Evolutionary conservation across 92 coral and sea anemone genomes (phyloP).

Genomic region (Isaurus tuberculatus): DNA sequence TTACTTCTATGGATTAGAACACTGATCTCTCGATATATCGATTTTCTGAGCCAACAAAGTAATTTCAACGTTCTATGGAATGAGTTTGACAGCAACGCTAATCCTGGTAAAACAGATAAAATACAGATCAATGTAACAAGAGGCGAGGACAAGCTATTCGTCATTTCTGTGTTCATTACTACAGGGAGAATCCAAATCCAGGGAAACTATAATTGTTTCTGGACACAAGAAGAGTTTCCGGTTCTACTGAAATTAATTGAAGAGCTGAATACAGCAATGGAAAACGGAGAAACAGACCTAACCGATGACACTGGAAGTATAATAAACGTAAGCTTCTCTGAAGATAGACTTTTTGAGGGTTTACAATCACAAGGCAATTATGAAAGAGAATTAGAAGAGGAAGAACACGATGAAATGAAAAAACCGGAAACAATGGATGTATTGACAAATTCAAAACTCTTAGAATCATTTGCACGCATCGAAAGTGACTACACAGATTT

Average conservation of each 20-base stretch:
- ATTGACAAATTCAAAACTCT: neutral
- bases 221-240: neutral
- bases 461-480: conserved; percentile 1
- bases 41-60: neutral
- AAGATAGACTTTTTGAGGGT: neutral
- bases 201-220: neutral
- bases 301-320: neutral
- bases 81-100: conserved; percentile 29
- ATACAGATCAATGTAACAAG: neutral
- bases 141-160: neutral
- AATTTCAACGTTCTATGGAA: conserved; percentile 14
- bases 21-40: conserved; percentile 25
- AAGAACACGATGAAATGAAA: no score
- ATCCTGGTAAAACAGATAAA: conserved; percentile 20
- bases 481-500: conserved; percentile 14
- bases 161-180: neutral
- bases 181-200: conserved; percentile 16
- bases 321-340: neutral
- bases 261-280: neutral
- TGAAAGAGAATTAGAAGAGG: conserved; percentile 1
- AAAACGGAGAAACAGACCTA: neutral
- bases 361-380: neutral
- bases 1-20: conserved; percentile 42
- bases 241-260: neutral
- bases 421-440: neutral